Conservation (phyloP, 2,888 invertebrate species). For the Mythimna loreyi region DNA sequence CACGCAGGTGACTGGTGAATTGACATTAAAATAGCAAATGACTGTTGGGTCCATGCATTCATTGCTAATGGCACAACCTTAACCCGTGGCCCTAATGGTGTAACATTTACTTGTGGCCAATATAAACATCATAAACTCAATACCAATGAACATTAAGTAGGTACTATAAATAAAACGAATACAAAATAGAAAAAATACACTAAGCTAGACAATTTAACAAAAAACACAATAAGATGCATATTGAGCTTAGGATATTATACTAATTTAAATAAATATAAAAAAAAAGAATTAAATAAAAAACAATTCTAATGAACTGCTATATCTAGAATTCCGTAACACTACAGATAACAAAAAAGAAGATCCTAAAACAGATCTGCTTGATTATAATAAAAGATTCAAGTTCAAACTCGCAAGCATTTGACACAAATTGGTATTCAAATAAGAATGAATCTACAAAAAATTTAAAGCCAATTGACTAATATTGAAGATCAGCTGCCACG, state of each 20-base stretch:
- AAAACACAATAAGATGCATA: too few species aligned
- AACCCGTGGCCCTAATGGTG: conserved; percentile 47
- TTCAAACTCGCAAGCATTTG: conserved; percentile 31
- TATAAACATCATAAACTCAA: conserved; percentile 25
- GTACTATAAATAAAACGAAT: neutral
- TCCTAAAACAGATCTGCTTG: conserved; percentile 5
- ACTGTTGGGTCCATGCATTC: conserved; percentile 28
- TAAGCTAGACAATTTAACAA: neutral
- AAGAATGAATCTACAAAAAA: conserved; percentile 60
- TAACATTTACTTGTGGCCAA: conserved; percentile 30
- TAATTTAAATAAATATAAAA: neutral
- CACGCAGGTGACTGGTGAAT: conserved; percentile 12
- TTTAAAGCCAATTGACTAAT: conserved; percentile 65
- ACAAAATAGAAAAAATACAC: neutral
- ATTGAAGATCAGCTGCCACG: conserved; percentile 69
- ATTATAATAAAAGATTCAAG: conserved; percentile 24
- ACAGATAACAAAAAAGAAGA: conserved; percentile 8
- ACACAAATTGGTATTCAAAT: conserved; percentile 56
- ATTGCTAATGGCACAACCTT: conserved; percentile 35
- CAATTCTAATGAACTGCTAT: neutral
- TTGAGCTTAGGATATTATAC: neutral
- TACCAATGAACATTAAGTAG: conserved; percentile 2
- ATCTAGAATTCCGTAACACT: conserved; percentile 12
- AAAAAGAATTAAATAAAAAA: conserved; percentile 2
- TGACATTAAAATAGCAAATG: conserved; percentile 24